A percentile compares a stretch with the other conserved stretches of the same genome.
Conservation (phyloP, 1,140 invertebrate species). For the Aphelinus certus region DNA sequence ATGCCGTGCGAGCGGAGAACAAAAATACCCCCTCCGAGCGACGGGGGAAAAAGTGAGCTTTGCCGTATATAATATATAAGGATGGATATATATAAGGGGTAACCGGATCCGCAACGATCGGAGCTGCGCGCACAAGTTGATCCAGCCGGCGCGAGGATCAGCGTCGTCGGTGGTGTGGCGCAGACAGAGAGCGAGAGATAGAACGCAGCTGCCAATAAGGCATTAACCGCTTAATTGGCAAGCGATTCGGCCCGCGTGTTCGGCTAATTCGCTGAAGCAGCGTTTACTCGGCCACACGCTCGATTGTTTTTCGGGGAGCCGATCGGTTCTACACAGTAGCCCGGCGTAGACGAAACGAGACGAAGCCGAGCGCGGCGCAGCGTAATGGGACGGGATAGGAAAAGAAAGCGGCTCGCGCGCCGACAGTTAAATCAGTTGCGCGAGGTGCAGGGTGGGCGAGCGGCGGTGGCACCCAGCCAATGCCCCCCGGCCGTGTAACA, state of each 20-base stretch:
- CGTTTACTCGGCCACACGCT: neutral
- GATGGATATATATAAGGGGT: too few species aligned
- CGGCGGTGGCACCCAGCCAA: slow-evolving; percentile 57
- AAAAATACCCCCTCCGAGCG: too few species aligned
- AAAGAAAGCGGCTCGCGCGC: slow-evolving; percentile 9
- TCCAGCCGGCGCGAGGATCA: neutral
- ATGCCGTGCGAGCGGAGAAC: too few species aligned
- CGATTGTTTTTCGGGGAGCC: neutral
- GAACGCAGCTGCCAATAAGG: neutral
- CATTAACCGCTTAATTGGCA: slow-evolving; percentile 18
- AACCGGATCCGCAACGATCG: too few species aligned
- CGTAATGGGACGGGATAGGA: neutral
- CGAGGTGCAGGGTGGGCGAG: slow-evolving; percentile 43
- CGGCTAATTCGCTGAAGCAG: neutral
- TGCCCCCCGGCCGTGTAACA: slow-evolving; percentile 41
- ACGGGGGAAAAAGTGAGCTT: too few species aligned
- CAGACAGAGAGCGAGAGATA: too few species aligned
- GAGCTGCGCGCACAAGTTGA: too few species aligned
- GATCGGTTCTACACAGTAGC: too few species aligned
- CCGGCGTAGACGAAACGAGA: too few species aligned
- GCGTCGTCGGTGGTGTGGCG: neutral
- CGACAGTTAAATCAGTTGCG: slow-evolving; percentile 55
- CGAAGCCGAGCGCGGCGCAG: neutral
- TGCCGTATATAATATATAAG: too few species aligned
- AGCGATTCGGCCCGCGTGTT: neutral